phyloP scores from a whole-genome alignment of 53 echinoderm and acorn worm genomes.

The Astropecten irregularis region DNA sequence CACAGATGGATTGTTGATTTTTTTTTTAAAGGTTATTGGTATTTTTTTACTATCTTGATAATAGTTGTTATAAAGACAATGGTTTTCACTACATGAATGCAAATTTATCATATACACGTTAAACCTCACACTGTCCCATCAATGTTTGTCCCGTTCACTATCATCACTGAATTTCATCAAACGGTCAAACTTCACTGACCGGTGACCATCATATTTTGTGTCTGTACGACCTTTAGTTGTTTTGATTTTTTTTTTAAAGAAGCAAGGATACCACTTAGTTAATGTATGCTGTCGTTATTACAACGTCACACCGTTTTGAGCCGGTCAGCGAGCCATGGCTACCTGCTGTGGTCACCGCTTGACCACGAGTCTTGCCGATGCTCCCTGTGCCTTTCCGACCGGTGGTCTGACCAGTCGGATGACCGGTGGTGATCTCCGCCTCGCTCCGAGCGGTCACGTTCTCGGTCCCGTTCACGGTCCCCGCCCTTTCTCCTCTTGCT shows the following conservation, averaged over 20 bases:
- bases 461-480: conserved; percentile 43
- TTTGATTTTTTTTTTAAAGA: no score
- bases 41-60: neutral
- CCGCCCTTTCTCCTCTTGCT: conserved; percentile 67
- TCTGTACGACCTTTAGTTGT: no score
- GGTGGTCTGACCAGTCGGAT: conserved; percentile 53
- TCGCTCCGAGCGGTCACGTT: neutral
- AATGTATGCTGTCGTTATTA: no score
- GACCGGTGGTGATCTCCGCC: conserved; percentile 53
- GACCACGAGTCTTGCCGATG: conserved; percentile 60
- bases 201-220: no score
- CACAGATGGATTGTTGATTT: neutral
- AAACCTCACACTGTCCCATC: no score
- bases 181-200: no score
- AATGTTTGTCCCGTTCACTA: no score
- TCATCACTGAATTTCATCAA: no score
- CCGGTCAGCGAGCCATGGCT: no score
- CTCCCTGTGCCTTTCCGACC: conserved; percentile 34
- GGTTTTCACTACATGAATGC: conserved; percentile 1
- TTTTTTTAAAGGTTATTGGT: neutral
- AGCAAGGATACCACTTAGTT: no score
- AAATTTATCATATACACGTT: no score
- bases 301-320: no score
- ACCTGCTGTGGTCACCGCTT: conserved; percentile 54
- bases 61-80: neutral